Evolutionary conservation across 2,113 vertebrate genomes (phyloP).

Genomic region (Furnarius figulus): DNA sequence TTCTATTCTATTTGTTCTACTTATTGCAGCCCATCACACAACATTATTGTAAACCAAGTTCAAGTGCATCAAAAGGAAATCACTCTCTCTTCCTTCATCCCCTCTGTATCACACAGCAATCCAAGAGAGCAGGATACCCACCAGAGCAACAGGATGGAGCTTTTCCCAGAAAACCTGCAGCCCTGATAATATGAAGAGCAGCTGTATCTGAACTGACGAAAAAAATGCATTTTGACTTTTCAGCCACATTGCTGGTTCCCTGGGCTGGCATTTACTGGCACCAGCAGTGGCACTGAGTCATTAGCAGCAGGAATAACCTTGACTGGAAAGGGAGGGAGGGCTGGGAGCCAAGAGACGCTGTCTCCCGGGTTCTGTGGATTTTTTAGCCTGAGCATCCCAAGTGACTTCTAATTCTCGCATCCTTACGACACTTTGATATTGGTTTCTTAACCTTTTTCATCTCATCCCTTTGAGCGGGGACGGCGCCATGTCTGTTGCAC

Average conservation of each 20-base stretch:
- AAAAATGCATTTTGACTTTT: background rate
- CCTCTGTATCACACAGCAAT: background rate
- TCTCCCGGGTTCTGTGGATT: background rate
- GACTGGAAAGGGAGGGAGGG: background rate
- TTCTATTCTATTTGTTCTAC: background rate
- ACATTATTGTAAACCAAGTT: background rate
- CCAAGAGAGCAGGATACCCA: background rate
- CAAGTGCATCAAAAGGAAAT: background rate
- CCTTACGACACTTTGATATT: background rate
- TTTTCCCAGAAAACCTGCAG: background rate
- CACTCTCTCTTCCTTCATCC: background rate
- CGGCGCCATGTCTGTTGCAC: accelerated
- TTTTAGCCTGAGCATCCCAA: background rate
- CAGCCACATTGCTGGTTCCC: background rate
- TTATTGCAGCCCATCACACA: background rate
- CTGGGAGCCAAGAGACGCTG: background rate
- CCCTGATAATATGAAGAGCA: background rate
- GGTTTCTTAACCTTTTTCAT: background rate
- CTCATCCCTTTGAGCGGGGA: background rate
- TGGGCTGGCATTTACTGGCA: background rate
- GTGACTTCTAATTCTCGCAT: background rate
- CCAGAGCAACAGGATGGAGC: background rate
- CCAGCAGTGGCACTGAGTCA: background rate
- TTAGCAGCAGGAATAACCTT: background rate
- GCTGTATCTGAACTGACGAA: background rate